phyloP scores from a whole-genome alignment of 2,888 invertebrate species.

The Lithophane ornitopus region DNA sequence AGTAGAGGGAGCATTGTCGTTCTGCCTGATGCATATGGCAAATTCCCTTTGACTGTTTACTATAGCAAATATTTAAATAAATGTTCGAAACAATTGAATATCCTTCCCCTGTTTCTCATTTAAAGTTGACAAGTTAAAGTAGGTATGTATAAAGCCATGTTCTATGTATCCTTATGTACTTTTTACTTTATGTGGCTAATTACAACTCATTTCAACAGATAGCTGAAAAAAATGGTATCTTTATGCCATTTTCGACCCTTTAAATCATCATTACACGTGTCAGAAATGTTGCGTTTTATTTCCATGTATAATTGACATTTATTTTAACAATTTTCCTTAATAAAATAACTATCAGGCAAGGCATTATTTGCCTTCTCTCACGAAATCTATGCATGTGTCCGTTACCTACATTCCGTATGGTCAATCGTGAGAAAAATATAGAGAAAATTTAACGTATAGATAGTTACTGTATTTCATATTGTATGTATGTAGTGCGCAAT shows the following conservation, averaged over 20 bases:
- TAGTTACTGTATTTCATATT: slow-evolving; percentile 49
- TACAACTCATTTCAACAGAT: neutral
- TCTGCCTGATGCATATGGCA: neutral
- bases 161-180: neutral
- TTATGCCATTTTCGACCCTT: neutral
- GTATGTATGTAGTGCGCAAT: slow-evolving; percentile 61
- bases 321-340: slow-evolving; percentile 46
- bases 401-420: slow-evolving; percentile 66
- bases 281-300: slow-evolving; percentile 14
- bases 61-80: neutral
- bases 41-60: neutral
- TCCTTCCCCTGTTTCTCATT: neutral
- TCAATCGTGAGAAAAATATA: slow-evolving; percentile 70
- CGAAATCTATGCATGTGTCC: slow-evolving; percentile 65
- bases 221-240: neutral
- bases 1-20: neutral
- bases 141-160: neutral
- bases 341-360: slow-evolving; percentile 39
- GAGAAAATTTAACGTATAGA: slow-evolving; percentile 61
- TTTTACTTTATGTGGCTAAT: neutral
- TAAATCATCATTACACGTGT: neutral
- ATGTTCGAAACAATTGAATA: neutral
- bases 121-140: neutral
- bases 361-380: slow-evolving; percentile 61
- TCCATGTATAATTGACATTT: slow-evolving; percentile 36